Evolutionary conservation across 1,140 invertebrate genomes (phyloP).

Genomic region (Drosophila lacteicornis): DNA sequence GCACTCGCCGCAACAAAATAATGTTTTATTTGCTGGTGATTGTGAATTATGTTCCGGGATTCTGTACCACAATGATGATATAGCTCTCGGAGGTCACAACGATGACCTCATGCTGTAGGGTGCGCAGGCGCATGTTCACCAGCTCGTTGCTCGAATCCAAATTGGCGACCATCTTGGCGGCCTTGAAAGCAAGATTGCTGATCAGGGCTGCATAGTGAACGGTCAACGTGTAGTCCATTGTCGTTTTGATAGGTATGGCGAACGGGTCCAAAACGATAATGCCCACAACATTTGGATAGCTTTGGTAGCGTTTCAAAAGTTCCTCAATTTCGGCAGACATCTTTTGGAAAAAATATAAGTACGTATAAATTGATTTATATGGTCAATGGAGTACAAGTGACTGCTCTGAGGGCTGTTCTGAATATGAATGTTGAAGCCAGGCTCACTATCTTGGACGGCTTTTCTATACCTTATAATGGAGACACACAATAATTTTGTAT

Average conservation of each 20-base stretch:
- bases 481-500: no score
- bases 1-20: neutral
- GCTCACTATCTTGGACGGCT: neutral
- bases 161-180: conserved; percentile 89
- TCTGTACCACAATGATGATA: conserved; percentile 89
- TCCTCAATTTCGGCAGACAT: conserved; percentile 91
- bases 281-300: conserved; percentile 90
- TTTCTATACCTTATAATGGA: no score
- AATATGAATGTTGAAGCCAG: neutral
- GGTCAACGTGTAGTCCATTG: conserved; percentile 90
- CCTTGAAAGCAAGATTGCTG: conserved; percentile 88
- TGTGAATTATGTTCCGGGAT: conserved; percentile 86
- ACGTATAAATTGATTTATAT: neutral
- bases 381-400: neutral
- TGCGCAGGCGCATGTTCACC: conserved; percentile 92
- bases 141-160: conserved; percentile 91
- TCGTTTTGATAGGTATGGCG: conserved; percentile 91
- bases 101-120: conserved; percentile 97
- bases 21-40: neutral
- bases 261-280: conserved; percentile 90
- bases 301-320: conserved; percentile 89
- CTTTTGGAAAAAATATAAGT: conserved; percentile 7
- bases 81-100: conserved; percentile 92
- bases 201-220: conserved; percentile 90
- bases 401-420: neutral